Evolutionary conservation across 2,113 vertebrate genomes (phyloP).

Genomic region (Morone saxatilis): DNA sequence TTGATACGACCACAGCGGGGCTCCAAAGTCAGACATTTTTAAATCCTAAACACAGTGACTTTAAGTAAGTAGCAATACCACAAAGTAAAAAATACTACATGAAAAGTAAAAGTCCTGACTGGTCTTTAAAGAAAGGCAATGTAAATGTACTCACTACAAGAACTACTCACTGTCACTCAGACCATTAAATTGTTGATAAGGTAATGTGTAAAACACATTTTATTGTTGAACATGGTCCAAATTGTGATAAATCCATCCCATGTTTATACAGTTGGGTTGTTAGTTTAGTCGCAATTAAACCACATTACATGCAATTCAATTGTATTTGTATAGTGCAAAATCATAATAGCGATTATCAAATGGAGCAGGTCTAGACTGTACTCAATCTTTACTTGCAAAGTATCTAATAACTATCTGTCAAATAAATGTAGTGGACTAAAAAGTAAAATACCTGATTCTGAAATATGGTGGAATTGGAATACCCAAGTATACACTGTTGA

Average conservation of each 20-base stretch:
- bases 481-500: background rate
- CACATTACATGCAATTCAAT: no score
- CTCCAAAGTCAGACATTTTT: constrained; percentile 21
- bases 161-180: background rate
- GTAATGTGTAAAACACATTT: background rate
- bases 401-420: background rate
- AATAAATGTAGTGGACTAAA: background rate
- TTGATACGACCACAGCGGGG: constrained; percentile 44
- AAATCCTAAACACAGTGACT: background rate
- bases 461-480: background rate
- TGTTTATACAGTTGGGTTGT: no score
- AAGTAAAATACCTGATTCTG: background rate
- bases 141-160: background rate
- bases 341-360: no score
- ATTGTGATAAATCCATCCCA: background rate
- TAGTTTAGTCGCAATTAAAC: no score
- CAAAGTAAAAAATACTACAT: background rate
- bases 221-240: background rate
- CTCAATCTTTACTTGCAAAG: background rate
- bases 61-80: background rate
- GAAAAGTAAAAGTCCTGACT: background rate
- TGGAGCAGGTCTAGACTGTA: no score
- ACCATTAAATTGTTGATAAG: background rate
- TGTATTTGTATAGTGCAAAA: no score
- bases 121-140: no score